A percentile compares a stretch with the other conserved stretches of the same genome.
These are phyloP conservation scores for Bovichtus diacanthus DNA, from an alignment of 2,797 vertebrate genomes.

Conservation along the genomic window DNA sequence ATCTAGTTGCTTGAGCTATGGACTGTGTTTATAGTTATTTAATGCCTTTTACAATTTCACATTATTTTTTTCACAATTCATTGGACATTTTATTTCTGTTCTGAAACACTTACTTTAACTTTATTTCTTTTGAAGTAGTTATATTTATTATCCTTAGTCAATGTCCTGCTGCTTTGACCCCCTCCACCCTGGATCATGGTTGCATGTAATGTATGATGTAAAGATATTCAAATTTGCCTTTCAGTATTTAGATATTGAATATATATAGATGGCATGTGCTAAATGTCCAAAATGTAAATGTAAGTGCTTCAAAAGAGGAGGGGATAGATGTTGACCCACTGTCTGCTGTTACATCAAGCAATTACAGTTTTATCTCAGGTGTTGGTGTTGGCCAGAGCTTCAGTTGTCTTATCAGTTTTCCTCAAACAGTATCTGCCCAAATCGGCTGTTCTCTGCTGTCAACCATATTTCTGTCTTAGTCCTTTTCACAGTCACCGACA, in stretches of 20 bases:
- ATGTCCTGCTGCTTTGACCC: background rate
- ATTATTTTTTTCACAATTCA: background rate
- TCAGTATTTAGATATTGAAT: background rate
- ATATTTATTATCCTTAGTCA: background rate
- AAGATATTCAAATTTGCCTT: background rate
- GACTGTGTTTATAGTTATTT: background rate
- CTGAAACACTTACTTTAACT: background rate
- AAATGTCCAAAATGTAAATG: background rate
- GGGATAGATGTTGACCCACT: background rate
- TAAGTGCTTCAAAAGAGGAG: background rate
- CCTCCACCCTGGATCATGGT: background rate
- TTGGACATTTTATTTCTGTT: background rate
- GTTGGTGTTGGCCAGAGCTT: background rate
- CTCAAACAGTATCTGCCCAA: background rate
- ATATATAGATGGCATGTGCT: background rate
- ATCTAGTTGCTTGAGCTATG: background rate
- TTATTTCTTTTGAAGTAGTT: background rate
- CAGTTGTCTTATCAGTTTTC: background rate
- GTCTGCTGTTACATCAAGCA: background rate
- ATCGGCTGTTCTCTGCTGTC: slow-evolving; percentile 6
- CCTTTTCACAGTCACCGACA: slow-evolving; percentile 7
- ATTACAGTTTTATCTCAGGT: background rate
- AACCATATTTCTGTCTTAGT: slow-evolving; percentile 3
- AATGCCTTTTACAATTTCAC: background rate
- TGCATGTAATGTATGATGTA: background rate